Evolutionary conservation across 2,797 vertebrate species (phyloP).

Genomic region (Tarsius wallacei): DNA sequence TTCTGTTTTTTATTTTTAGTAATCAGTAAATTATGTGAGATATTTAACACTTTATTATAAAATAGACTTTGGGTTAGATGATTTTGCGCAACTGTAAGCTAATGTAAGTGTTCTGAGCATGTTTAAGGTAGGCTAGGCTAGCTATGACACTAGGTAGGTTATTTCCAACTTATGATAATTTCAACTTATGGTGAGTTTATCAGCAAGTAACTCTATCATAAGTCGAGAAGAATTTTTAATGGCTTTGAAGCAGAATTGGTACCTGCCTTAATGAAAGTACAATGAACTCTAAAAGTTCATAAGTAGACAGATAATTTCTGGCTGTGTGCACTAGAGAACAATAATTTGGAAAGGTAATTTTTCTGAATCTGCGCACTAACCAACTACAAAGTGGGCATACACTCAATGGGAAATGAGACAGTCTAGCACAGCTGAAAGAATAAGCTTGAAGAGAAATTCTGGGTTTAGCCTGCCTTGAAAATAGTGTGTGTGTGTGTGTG

Average conservation of each 20-base stretch:
- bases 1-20: neutral
- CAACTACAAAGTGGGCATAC: neutral
- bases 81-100: neutral
- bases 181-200: neutral
- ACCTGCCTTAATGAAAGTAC: neutral
- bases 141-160: neutral
- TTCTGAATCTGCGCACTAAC: slow-evolving; percentile 16
- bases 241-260: neutral
- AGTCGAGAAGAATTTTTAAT: neutral
- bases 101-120: neutral
- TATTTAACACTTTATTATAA: neutral
- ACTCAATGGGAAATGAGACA: neutral
- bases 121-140: neutral
- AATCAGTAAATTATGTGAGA: neutral
- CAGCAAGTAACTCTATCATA: too few species aligned
- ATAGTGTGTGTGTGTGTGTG: neutral
- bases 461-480: neutral
- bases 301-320: slow-evolving; percentile 23
- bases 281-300: neutral
- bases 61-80: neutral
- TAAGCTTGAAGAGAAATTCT: slow-evolving; percentile 20
- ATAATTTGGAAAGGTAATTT: neutral
- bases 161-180: neutral
- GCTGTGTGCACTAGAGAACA: slow-evolving; percentile 7
- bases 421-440: neutral